phyloP scores from a whole-genome alignment of 2,888 invertebrate genomes.

The Lymantria monacha region DNA sequence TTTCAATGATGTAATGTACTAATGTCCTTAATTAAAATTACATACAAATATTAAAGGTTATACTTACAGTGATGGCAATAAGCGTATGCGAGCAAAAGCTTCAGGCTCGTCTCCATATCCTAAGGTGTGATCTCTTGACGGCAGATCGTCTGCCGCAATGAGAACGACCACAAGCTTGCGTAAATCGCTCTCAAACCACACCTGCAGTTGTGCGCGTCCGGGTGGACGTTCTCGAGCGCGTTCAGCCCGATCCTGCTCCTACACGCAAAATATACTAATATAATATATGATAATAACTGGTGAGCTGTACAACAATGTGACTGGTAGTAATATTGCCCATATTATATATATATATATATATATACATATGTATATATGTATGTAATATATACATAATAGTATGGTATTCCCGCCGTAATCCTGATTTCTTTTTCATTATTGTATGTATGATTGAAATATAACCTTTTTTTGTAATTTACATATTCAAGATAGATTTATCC shows the following conservation, averaged over 20 bases:
- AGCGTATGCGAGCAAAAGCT: constrained; percentile 91
- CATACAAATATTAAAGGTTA: too few relatives aligned
- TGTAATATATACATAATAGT: too few relatives aligned
- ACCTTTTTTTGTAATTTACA: background rate
- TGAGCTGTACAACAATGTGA: constrained; percentile 34
- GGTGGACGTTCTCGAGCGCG: constrained; percentile 84
- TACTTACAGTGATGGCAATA: constrained; percentile 90
- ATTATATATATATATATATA: constrained; percentile 4
- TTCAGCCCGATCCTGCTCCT: constrained; percentile 75
- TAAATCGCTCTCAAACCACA: constrained; percentile 93
- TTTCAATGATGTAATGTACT: too few relatives aligned
- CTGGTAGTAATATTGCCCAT: constrained; percentile 12
- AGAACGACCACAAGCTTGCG: constrained; percentile 92
- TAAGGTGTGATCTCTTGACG: constrained; percentile 88
- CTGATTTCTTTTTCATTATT: too few relatives aligned
- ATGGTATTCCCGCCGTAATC: too few relatives aligned
- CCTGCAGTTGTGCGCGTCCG: constrained; percentile 92
- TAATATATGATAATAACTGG: constrained; percentile 12
- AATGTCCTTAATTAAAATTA: too few relatives aligned
- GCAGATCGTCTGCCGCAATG: constrained; percentile 92
- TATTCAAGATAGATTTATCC: too few relatives aligned
- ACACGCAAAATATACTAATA: constrained; percentile 27
- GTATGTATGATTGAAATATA: too few relatives aligned
- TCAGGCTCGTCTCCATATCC: constrained; percentile 91
- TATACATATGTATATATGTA: constrained; percentile 3